These are phyloP conservation scores for Oryzias javanicus DNA, from an alignment of 2,113 vertebrate species.

Conservation along the genomic window DNA sequence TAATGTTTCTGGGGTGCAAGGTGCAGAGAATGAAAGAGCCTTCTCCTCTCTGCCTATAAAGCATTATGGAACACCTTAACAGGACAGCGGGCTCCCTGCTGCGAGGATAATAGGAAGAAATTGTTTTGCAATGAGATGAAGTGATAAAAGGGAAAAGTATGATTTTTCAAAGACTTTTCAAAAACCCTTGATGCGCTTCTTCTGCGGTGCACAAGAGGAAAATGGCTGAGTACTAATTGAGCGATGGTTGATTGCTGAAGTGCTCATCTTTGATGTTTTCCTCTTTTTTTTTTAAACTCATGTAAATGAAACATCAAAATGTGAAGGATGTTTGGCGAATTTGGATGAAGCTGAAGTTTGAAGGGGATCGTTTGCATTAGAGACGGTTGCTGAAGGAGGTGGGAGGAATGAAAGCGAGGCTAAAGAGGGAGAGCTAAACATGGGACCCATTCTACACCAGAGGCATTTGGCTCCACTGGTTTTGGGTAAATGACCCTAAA, in stretches of 20 bases:
- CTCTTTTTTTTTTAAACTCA: constrained; percentile 8
- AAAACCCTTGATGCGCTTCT: constrained; percentile 38
- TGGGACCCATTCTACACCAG: not conserved
- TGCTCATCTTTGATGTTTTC: constrained; percentile 67
- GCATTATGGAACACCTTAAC: constrained; percentile 58
- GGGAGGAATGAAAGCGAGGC: too few species aligned
- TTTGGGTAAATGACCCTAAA: not conserved
- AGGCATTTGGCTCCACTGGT: not conserved
- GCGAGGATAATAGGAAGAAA: constrained; percentile 77
- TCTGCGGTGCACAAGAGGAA: constrained; percentile 55
- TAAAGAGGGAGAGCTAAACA: not conserved
- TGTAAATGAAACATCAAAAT: constrained; percentile 63
- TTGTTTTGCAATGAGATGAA: constrained; percentile 75
- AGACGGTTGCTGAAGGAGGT: too few species aligned
- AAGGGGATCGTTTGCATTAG: constrained; percentile 11
- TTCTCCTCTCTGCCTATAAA: constrained; percentile 60
- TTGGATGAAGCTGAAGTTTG: constrained; percentile 38
- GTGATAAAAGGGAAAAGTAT: constrained; percentile 66
- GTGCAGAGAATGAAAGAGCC: constrained; percentile 63
- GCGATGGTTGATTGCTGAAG: constrained; percentile 71
- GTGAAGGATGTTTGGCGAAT: constrained; percentile 44
- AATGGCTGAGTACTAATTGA: constrained; percentile 68
- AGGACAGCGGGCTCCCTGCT: constrained; percentile 66
- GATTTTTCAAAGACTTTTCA: constrained; percentile 70
- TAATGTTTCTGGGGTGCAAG: constrained; percentile 70